Base-by-base conservation (phyloP, 1,140 invertebrate species). In the Metopolophium dirhodum region DNA sequence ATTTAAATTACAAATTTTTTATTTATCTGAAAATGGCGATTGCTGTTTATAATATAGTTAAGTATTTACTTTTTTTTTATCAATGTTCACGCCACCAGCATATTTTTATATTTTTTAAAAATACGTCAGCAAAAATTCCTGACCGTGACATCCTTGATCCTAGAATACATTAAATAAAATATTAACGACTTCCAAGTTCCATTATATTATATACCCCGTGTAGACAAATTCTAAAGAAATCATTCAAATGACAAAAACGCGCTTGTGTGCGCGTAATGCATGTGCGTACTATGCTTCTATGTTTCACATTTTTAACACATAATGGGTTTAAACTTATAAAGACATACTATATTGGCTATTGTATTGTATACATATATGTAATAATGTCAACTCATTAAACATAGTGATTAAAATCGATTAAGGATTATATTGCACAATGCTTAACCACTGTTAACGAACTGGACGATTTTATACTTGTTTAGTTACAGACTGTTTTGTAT, bases 111-210 rank as follows among this genome's bases (percentile, higher is more conserved):
- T 86, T 49, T 49, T 88, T 88, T 20, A 49, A 77, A 88, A 88
- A 47, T 14, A 88, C 45, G 30, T 88, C 49, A 89, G 22, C 35
- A 57, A 57, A 68, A 57, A 54, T 37, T 54, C 49, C 49, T 57
- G 87, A 89, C 87, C 87, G 37, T 90, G 54, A 90, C 88, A 90
- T 90, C 54, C 37, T 61, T 18, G 54, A 90, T 90, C 54, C 51
- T 61, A 41, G 54, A 90, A 47, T 90, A 61, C 54, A 90, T 90
- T 90, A 41, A 90, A 90, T 90, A 45, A 90, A 90, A 61, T 90
- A 90, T 61, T 41, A 90, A 57, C 35, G 3, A 51, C 86, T 51
- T 88, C n/a, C 45, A 88, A 88, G n/a, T 51, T 88, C n/a, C 45
- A 88, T 88, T 88, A 87, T 49, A 20, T 85, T 41, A n/a, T 45